A percentile compares a stretch with the other conserved stretches of the same genome.
Evolutionary conservation across 2,888 invertebrate species (phyloP).

Genomic region (Tromatobia lineatoria): DNA sequence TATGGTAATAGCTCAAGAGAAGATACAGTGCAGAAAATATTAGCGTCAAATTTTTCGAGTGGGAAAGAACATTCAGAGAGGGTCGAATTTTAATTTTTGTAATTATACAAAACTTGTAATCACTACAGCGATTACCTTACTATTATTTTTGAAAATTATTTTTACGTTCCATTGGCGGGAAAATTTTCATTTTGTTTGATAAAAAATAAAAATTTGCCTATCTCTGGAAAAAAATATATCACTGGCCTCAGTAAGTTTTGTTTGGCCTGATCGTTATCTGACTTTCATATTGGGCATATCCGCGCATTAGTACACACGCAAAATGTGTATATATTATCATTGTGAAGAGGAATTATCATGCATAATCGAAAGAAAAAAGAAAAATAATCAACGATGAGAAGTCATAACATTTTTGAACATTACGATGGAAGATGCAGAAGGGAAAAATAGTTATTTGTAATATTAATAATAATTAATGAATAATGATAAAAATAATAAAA

Average conservation of each 20-base stretch:
- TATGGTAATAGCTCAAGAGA: conserved; percentile 30
- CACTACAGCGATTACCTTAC: background rate
- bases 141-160: background rate
- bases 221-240: conserved; percentile 42
- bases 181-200: background rate
- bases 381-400: conserved; percentile 17
- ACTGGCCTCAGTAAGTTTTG: conserved; percentile 48
- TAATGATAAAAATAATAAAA: conserved; percentile 15
- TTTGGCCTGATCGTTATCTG: conserved; percentile 62
- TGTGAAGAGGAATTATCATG: conserved; percentile 55
- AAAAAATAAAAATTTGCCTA: conserved; percentile 6
- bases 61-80: conserved; percentile 4
- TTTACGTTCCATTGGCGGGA: background rate
- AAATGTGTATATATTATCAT: conserved; percentile 51
- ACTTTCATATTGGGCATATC: conserved; percentile 74
- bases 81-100: conserved; percentile 2
- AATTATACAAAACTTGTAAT: background rate
- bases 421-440: conserved; percentile 19
- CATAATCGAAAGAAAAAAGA: conserved; percentile 10
- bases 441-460: conserved; percentile 27
- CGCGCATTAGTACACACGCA: conserved; percentile 71
- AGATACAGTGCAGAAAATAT: background rate
- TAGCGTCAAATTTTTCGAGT: conserved; percentile 25
- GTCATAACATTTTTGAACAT: conserved; percentile 19
- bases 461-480: conserved; percentile 18